Conservation (phyloP, 2,113 vertebrate genomes). For the Brachionichthys hirsutus region DNA sequence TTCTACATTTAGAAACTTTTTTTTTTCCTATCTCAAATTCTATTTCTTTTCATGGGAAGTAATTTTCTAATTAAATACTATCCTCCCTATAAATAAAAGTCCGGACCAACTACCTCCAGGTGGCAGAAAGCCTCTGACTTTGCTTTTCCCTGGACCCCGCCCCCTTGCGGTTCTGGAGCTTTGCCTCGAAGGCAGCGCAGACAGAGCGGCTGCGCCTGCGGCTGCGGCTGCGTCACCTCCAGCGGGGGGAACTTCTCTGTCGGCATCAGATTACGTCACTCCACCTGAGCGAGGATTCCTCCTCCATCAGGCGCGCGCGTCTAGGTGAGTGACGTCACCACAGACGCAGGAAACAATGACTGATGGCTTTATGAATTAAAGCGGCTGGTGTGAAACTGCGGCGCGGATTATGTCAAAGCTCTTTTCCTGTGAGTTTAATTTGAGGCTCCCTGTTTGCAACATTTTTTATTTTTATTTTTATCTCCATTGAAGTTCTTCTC, state of each 20-base stretch:
- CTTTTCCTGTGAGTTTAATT: not conserved
- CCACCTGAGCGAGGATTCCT: slow-evolving; percentile 51
- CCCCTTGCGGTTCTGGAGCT: too few species aligned
- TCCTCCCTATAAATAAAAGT: too few species aligned
- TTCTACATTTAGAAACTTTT: not conserved
- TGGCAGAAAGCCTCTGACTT: too few species aligned
- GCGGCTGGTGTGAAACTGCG: too few species aligned
- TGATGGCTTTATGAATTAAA: not conserved
- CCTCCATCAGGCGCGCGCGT: slow-evolving; percentile 31
- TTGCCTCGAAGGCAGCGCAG: slow-evolving; percentile 17
- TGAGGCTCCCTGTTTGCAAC: slow-evolving; percentile 7
- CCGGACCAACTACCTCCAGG: too few species aligned
- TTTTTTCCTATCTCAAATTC: not conserved
- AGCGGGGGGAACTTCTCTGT: slow-evolving; percentile 47
- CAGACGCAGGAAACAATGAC: not conserved
- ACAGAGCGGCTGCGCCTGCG: slow-evolving; percentile 51
- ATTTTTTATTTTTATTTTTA: too few species aligned
- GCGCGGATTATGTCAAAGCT: not conserved
- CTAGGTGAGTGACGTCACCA: slow-evolving; percentile 54
- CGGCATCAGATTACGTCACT: slow-evolving; percentile 64
- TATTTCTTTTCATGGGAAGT: not conserved
- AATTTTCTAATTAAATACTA: too few species aligned
- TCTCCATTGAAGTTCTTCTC: too few species aligned
- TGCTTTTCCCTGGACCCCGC: too few species aligned
- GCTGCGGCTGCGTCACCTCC: slow-evolving; percentile 53